Conservation (phyloP, 2,113 vertebrate genomes). For the Nanorana parkeri region DNA sequence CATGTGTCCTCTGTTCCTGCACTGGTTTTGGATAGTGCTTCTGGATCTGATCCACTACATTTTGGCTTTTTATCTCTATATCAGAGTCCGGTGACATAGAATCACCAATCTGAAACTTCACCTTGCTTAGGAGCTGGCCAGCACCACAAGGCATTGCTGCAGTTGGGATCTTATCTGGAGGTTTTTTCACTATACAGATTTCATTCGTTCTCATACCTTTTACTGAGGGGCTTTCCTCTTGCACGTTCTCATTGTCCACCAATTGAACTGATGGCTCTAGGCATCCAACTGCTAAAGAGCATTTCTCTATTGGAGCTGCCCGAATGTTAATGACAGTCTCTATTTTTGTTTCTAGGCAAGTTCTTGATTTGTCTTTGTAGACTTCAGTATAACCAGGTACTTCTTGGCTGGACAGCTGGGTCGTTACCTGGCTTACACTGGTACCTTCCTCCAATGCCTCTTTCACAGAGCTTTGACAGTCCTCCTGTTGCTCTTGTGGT, state of each 20-base stretch:
- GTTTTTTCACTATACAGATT: constrained; percentile 84
- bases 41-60: constrained; percentile 80
- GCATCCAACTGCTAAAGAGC: constrained; percentile 59
- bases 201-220: constrained; percentile 67
- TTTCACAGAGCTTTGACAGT: constrained; percentile 70
- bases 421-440: constrained; percentile 64
- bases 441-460: constrained; percentile 70
- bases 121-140: constrained; percentile 80
- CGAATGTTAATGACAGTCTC: constrained; percentile 78
- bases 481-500: constrained; percentile 67
- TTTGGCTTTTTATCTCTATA: constrained; percentile 85
- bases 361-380: constrained; percentile 70
- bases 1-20: constrained; percentile 68
- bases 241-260: constrained; percentile 62
- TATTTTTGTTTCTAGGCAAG: constrained; percentile 73
- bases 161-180: constrained; percentile 83
- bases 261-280: constrained; percentile 59
- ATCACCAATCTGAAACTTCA: constrained; percentile 96
- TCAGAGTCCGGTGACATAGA: constrained; percentile 98
- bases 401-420: constrained; percentile 66
- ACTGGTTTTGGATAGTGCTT: constrained; percentile 80
- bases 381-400: constrained; percentile 66
- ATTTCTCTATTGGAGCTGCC: constrained; percentile 74
- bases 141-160: constrained; percentile 64
- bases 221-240: constrained; percentile 63